Percentiles rank a stretch among this genome's conserved stretches.
Evolutionary conservation across 2,797 vertebrate species (phyloP).

Genomic region (Toxotes lorentzi): DNA sequence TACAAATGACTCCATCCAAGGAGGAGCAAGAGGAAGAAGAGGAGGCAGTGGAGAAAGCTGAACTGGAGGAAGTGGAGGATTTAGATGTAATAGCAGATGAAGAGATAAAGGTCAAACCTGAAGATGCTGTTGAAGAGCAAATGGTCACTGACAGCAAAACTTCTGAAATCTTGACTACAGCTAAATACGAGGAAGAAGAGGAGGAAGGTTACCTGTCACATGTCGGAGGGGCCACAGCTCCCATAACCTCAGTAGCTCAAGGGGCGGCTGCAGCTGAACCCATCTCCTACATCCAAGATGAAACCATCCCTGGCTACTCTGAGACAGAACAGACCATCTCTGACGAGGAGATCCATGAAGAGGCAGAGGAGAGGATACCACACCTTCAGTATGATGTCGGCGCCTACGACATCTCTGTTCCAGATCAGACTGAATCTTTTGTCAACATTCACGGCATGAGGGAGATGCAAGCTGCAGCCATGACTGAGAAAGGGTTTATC

Average conservation of each 20-base stretch:
- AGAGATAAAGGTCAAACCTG: constrained; percentile 83
- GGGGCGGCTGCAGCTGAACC: constrained; percentile 87
- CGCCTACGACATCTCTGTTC: constrained; percentile 91
- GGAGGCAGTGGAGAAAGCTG: constrained; percentile 90
- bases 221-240: constrained; percentile 76
- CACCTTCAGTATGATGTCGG: constrained; percentile 92
- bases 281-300: constrained; percentile 95
- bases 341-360: constrained; percentile 98
- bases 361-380: constrained; percentile 93
- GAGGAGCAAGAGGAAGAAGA: constrained; percentile 73
- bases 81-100: constrained; percentile 86
- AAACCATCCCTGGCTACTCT: constrained; percentile 97
- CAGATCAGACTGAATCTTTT: constrained; percentile 90
- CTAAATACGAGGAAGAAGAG: constrained; percentile 75
- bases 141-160: constrained; percentile 55
- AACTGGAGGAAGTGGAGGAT: constrained; percentile 92
- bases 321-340: constrained; percentile 99
- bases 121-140: constrained; percentile 67
- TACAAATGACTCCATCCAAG: constrained; percentile 75
- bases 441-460: constrained; percentile 88
- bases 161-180: constrained; percentile 47
- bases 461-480: constrained; percentile 85
- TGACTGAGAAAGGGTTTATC: constrained; percentile 85
- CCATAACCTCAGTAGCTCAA: constrained; percentile 76
- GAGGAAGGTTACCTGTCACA: constrained; percentile 81